These are phyloP conservation scores for Ceratothoa steindachneri DNA, from an alignment of 2,888 invertebrate genomes.

Conservation along the genomic window DNA sequence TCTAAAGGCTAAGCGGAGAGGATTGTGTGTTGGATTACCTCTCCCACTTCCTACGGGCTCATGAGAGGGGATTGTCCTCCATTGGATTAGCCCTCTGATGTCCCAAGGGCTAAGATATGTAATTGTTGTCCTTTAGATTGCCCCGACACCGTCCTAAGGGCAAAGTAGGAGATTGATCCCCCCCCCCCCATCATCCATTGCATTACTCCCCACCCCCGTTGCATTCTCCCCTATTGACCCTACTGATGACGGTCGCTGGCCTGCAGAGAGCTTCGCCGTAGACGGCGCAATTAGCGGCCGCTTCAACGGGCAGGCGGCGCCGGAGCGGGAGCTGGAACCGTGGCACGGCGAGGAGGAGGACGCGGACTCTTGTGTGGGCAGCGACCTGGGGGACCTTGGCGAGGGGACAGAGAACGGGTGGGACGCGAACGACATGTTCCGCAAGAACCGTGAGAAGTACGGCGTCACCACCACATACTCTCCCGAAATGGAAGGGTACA, in stretches of 20 bases:
- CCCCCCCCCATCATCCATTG: neutral
- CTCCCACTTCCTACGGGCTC: too few species aligned
- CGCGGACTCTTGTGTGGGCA: too few species aligned
- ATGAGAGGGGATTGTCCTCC: too few species aligned
- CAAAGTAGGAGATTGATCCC: neutral
- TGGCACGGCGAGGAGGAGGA: slow-evolving; percentile 66
- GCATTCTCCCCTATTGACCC: too few species aligned
- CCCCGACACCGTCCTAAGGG: neutral
- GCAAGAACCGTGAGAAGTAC: slow-evolving; percentile 83
- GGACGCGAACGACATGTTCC: slow-evolving; percentile 96
- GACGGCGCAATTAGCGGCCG: slow-evolving; percentile 84
- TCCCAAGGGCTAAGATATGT: too few species aligned
- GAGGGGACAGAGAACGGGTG: slow-evolving; percentile 95
- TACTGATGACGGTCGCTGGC: too few species aligned
- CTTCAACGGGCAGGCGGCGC: slow-evolving; percentile 68
- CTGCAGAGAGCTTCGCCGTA: slow-evolving; percentile 72
- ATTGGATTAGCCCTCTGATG: too few species aligned
- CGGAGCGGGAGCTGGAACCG: slow-evolving; percentile 77
- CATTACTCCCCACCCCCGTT: too few species aligned
- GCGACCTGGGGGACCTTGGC: too few species aligned
- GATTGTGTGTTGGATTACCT: too few species aligned
- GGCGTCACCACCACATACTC: slow-evolving; percentile 91
- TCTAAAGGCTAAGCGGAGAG: too few species aligned
- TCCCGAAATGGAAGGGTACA: slow-evolving; percentile 85
- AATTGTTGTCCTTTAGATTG: too few species aligned